A percentile compares a stretch with the other conserved stretches of the same genome.
These are phyloP conservation scores for Bergia puertoricense DNA, from an alignment of 92 coral and sea anemone species.

Conservation along the genomic window DNA sequence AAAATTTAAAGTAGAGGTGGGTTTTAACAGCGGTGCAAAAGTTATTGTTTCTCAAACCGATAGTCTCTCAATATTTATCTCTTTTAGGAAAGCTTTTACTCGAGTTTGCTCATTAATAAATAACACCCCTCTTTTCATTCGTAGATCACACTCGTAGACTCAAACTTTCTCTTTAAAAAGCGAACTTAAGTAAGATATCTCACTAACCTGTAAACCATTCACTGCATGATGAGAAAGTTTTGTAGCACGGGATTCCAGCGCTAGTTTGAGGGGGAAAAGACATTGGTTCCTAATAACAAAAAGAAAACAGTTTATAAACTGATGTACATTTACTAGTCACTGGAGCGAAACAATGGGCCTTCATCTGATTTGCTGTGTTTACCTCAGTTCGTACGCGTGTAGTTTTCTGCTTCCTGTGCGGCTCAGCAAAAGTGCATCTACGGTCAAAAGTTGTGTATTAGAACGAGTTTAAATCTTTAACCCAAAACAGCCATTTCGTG, in stretches of 20 bases:
- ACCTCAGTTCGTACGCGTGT: slow-evolving; percentile 94
- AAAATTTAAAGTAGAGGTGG: neutral
- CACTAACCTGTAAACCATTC: slow-evolving; percentile 87
- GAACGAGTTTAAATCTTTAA: neutral
- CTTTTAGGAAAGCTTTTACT: slow-evolving; percentile 38
- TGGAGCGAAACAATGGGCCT: slow-evolving; percentile 60
- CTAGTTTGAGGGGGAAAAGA: slow-evolving; percentile 85
- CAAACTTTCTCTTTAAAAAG: slow-evolving; percentile 29
- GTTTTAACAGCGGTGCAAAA: neutral
- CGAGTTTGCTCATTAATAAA: slow-evolving; percentile 56
- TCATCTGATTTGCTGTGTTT: slow-evolving; percentile 31
- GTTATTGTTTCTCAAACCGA: slow-evolving; percentile 1
- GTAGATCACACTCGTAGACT: slow-evolving; percentile 6
- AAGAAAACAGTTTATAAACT: slow-evolving; percentile 21
- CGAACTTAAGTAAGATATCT: neutral
- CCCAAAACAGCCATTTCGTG: neutral
- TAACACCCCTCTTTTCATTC: slow-evolving; percentile 45
- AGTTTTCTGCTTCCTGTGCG: slow-evolving; percentile 81
- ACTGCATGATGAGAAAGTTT: slow-evolving; percentile 87
- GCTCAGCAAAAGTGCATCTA: slow-evolving; percentile 85
- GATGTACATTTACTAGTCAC: slow-evolving; percentile 60
- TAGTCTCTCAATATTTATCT: slow-evolving; percentile 32
- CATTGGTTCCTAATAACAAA: slow-evolving; percentile 84
- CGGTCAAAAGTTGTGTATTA: slow-evolving; percentile 13
- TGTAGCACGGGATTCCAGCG: slow-evolving; percentile 89